A percentile compares a stretch with the other conserved stretches of the same genome.
Evolutionary conservation across 2,888 invertebrate genomes (phyloP).

Genomic region (Cristatella mucedo): DNA sequence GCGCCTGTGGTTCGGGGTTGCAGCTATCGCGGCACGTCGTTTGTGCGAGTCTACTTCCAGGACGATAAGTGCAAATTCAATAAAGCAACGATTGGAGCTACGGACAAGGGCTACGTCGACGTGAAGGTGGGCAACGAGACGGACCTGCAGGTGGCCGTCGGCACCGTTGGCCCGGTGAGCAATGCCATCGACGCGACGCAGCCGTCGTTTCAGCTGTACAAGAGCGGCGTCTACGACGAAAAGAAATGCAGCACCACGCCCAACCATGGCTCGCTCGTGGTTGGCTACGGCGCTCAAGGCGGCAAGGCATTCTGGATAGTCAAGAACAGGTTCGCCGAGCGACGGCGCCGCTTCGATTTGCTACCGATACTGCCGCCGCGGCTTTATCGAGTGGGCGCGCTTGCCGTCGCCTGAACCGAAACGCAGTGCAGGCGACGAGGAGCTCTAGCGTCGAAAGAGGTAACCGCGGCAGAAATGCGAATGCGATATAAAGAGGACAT

Average conservation of each 20-base stretch:
- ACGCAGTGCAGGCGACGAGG: too few species aligned
- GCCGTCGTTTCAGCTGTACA: conserved; percentile 47
- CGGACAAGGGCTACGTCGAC: conserved; percentile 32
- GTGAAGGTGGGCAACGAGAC: conserved; percentile 20
- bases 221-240: conserved; percentile 54
- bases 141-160: conserved; percentile 22
- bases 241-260: conserved; percentile 57
- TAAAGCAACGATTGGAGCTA: conserved; percentile 24
- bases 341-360: too few species aligned
- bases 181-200: conserved; percentile 17
- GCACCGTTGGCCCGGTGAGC: conserved; percentile 23
- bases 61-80: conserved; percentile 29
- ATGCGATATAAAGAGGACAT: too few species aligned
- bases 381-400: too few species aligned
- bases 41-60: too few species aligned
- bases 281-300: conserved; percentile 57
- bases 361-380: too few species aligned
- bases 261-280: conserved; percentile 68
- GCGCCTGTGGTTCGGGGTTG: too few species aligned
- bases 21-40: too few species aligned
- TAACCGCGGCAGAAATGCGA: too few species aligned
- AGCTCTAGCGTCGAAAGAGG: too few species aligned
- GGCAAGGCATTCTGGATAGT: conserved; percentile 65
- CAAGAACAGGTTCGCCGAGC: conserved; percentile 70
- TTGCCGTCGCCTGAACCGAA: too few species aligned